phyloP scores from a whole-genome alignment of 1,140 invertebrate genomes.

The Drosophila dunni region DNA sequence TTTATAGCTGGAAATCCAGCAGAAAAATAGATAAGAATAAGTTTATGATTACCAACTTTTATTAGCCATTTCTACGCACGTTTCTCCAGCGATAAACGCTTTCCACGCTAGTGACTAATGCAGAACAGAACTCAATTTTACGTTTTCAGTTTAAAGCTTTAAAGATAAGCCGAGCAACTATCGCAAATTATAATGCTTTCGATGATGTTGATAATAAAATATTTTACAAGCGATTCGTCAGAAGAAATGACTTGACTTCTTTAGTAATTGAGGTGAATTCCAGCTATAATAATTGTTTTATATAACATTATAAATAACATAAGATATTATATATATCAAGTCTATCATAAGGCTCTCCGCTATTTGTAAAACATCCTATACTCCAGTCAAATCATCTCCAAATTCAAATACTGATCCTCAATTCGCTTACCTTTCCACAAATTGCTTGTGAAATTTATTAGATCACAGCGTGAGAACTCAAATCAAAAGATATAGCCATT shows the following conservation, averaged over 20 bases:
- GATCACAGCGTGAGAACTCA: slow-evolving; percentile 49
- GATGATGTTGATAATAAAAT: neutral
- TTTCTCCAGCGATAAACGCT: neutral
- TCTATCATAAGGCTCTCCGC: too few species aligned
- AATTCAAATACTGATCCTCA: neutral
- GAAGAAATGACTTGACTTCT: neutral
- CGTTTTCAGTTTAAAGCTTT: neutral
- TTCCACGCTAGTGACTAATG: too few species aligned
- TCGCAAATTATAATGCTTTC: slow-evolving; percentile 2
- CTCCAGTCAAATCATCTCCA: too few species aligned
- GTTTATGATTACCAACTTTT: too few species aligned
- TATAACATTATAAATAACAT: neutral
- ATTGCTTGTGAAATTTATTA: slow-evolving; percentile 41
- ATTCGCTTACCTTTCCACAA: slow-evolving; percentile 19
- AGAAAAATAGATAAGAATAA: too few species aligned
- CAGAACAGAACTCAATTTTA: too few species aligned
- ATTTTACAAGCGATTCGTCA: neutral
- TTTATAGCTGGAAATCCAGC: too few species aligned
- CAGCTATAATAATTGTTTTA: too few species aligned
- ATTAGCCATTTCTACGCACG: neutral
- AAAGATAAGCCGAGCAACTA: neutral
- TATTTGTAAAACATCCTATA: too few species aligned
- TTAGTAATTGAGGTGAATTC: neutral
- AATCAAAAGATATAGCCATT: slow-evolving; percentile 47
- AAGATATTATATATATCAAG: neutral